phyloP scores from a whole-genome alignment of 1,140 invertebrate species.

The Hylaeus anthracinus region DNA sequence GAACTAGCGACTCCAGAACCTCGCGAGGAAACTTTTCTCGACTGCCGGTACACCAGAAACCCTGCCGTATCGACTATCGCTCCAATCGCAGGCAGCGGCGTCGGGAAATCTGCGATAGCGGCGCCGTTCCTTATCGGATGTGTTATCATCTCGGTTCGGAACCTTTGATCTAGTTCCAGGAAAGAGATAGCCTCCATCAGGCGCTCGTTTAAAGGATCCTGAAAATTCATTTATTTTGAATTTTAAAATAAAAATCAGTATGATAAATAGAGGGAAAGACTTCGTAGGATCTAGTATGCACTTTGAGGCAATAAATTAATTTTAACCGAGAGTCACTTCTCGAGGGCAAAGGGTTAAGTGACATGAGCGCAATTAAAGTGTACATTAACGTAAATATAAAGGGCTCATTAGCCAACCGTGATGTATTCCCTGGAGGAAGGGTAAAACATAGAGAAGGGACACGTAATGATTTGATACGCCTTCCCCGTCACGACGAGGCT shows the following conservation, averaged over 20 bases:
- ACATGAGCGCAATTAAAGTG: too few relatives aligned
- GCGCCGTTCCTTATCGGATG: slow-evolving; percentile 9
- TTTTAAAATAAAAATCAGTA: too few relatives aligned
- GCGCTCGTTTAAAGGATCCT: neutral
- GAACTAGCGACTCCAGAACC: slow-evolving; percentile 14
- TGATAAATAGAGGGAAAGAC: too few relatives aligned
- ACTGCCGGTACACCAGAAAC: slow-evolving; percentile 40
- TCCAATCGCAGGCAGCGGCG: neutral
- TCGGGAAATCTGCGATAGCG: neutral
- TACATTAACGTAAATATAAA: neutral
- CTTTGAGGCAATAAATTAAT: too few relatives aligned
- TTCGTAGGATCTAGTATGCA: too few relatives aligned
- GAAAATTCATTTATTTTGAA: too few relatives aligned
- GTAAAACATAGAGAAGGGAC: too few relatives aligned
- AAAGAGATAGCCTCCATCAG: neutral
- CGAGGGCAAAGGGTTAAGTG: too few relatives aligned
- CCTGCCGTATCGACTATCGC: slow-evolving; percentile 15
- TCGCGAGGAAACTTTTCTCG: neutral
- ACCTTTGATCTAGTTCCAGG: neutral
- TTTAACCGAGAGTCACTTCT: too few relatives aligned
- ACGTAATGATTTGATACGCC: too few relatives aligned
- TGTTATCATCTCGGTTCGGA: neutral
- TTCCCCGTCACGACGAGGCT: neutral
- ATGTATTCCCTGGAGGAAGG: neutral
- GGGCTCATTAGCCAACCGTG: slow-evolving; percentile 3